Evolutionary conservation across 2,797 vertebrate genomes (phyloP).

Genomic region (Oceanodroma leucorhoa): DNA sequence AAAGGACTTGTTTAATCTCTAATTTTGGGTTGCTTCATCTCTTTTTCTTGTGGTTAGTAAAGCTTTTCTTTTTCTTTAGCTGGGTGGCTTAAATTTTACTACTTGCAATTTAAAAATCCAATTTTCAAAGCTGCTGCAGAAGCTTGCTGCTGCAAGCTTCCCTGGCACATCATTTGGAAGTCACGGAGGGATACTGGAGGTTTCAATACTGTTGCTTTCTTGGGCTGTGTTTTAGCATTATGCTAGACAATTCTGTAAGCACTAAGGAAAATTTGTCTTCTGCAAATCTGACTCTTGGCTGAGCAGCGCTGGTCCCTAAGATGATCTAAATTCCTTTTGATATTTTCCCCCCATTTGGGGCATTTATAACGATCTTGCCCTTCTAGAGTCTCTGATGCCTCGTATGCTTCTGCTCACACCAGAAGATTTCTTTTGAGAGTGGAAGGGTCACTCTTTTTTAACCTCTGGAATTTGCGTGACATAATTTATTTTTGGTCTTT

Average conservation of each 20-base stretch:
- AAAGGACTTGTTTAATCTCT: neutral
- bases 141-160: neutral
- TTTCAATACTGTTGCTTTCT: neutral
- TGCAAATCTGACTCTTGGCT: neutral
- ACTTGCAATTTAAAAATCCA: neutral
- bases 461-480: neutral
- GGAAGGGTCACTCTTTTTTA: neutral
- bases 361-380: neutral
- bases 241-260: neutral
- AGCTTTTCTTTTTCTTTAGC: neutral
- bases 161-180: neutral
- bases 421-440: neutral
- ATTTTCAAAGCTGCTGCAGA: neutral
- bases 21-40: neutral
- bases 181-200: fast-evolving
- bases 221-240: neutral
- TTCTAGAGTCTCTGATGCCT: neutral
- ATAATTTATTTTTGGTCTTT: neutral
- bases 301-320: neutral
- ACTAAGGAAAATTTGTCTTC: neutral
- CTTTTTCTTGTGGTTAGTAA: neutral
- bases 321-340: neutral
- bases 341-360: neutral
- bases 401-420: neutral
- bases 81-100: neutral